Base-by-base conservation (phyloP, 2,113 vertebrate genomes). In the Bubo blakistoni region DNA sequence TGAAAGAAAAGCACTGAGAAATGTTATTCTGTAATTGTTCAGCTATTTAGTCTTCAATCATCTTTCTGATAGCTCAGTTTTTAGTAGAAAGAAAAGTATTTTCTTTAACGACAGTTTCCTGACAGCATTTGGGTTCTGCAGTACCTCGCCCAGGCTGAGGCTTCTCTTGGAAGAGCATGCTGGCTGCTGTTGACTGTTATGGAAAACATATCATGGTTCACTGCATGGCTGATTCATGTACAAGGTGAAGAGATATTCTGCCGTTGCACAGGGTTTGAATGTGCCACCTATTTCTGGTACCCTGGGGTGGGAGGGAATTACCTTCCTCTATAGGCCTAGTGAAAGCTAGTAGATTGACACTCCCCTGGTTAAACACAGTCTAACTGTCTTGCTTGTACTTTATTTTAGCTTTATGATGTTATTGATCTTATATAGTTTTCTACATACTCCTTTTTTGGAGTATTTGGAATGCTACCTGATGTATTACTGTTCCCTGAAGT, bases 401-500 rank as follows among this genome's bases (percentile, higher is more conserved):
- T 82, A 88, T 92, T 95, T 93, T 69, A 89, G 61, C 30, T 92
- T 91, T 87, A 42, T 51, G 81, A 57, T 89, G 70, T 51, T 87
- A 80, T 76, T 81, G 81, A 81, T 92, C 83, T 61, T 77, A 52
- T 36, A 44, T 71, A 78, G 82, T 69, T 93, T 61, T 92, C 52
- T 91, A 36, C 81, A 32, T 66, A 61, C 85, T 86, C 36, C 69
- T 58, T 90, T 92, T 81, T 20, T 10, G 4, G 66, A 66, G 36
- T 83, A 88, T 95, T 95, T 86, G 82, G 89, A 93, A 86, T 93
- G 61, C 34, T 86, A 49, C 80, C 44, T 81, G 62, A 66, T 54
- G 34, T 92, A 58, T 87, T 96, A 91, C 91, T 92, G 90, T 94
- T 89, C 87, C 82, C 70, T 87, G 61, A 88, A 67, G 67, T 88